phyloP scores from a whole-genome alignment of 92 coral and sea anemone species.

The Meandrina meandrites region DNA sequence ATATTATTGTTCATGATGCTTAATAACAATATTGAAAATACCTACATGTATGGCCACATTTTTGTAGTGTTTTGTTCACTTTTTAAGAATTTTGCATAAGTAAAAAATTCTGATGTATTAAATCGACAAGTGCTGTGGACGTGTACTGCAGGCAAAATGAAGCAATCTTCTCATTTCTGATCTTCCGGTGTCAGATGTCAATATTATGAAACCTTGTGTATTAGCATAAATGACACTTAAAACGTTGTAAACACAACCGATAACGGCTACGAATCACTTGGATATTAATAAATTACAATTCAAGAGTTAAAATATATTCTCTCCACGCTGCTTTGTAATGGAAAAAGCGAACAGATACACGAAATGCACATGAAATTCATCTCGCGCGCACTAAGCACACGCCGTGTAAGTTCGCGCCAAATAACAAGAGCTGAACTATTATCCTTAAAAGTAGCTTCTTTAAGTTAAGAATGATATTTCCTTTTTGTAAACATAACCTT shows the following conservation, averaged over 20 bases:
- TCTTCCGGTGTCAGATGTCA: conserved; percentile 4
- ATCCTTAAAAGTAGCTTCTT: neutral
- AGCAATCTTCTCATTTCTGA: neutral
- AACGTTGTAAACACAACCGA: neutral
- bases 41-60: neutral
- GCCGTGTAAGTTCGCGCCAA: neutral
- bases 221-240: neutral
- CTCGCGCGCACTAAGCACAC: neutral
- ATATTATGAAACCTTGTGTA: neutral
- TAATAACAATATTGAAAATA: neutral
- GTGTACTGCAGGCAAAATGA: neutral
- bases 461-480: neutral
- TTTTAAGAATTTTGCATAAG: neutral
- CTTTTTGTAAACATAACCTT: neutral
- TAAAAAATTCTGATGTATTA: neutral
- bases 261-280: neutral
- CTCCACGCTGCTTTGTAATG: neutral
- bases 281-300: neutral
- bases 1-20: neutral
- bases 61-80: neutral
- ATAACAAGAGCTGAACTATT: neutral
- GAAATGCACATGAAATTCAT: neutral
- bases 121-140: neutral
- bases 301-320: neutral
- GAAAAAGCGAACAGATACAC: neutral